These are phyloP conservation scores for Sarotherodon lohbergeri DNA, from an alignment of 2,113 vertebrate species.

Conservation along the genomic window DNA sequence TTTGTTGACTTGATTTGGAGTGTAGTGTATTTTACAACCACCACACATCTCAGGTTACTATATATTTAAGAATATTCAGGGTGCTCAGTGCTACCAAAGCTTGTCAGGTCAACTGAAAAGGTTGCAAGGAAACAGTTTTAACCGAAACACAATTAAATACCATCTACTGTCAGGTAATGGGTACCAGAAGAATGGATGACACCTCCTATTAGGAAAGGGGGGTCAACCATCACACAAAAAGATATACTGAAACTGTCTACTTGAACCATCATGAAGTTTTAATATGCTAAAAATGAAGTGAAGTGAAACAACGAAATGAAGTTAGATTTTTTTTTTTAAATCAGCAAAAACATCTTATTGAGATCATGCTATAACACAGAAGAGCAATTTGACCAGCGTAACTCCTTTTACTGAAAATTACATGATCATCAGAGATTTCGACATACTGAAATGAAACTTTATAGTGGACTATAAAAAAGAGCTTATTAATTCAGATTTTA, in stretches of 20 bases:
- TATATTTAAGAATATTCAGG: neutral
- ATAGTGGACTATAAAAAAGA: accelerated
- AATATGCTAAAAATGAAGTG: neutral
- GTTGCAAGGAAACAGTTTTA: neutral
- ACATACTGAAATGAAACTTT: neutral
- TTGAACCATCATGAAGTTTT: neutral
- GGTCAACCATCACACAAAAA: accelerated
- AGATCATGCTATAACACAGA: neutral
- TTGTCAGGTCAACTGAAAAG: neutral
- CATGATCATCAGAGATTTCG: accelerated
- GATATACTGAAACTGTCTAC: neutral
- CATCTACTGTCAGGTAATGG: neutral
- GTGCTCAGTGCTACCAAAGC: neutral
- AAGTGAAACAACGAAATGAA: neutral
- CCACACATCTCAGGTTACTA: neutral
- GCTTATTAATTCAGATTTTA: neutral
- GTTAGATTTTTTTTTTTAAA: neutral
- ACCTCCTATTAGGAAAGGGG: neutral
- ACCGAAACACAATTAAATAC: neutral
- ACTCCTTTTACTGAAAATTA: neutral
- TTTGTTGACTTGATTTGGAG: constrained; percentile 10
- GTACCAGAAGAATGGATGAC: neutral
- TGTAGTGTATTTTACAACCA: neutral
- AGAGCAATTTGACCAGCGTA: neutral
- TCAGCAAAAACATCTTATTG: neutral